A percentile compares a stretch with the other conserved stretches of the same genome.
Evolutionary conservation across 1,140 invertebrate species (phyloP).

Genomic region (Diabrotica undecimpunctata): DNA sequence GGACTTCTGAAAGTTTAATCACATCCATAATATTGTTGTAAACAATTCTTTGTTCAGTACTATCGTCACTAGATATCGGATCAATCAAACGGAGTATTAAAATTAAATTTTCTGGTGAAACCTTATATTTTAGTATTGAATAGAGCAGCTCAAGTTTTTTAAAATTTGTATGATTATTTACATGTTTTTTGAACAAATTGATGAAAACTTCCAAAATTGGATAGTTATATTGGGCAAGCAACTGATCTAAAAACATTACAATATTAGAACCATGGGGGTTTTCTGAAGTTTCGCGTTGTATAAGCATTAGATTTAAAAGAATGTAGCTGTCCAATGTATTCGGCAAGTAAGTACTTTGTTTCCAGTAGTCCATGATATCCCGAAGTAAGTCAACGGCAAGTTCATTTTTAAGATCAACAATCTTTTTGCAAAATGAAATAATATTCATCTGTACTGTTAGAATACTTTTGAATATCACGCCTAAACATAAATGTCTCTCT

Average conservation of each 20-base stretch:
- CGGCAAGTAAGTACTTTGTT: no score
- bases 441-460: background rate
- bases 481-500: background rate
- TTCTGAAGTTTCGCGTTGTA: background rate
- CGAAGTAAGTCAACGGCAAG: no score
- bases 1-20: background rate
- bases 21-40: background rate
- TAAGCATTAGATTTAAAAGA: background rate
- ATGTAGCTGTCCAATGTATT: background rate
- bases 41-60: background rate
- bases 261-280: background rate
- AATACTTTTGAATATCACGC: background rate
- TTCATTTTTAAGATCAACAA: no score
- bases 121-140: background rate
- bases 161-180: background rate
- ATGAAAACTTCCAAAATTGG: background rate
- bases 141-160: background rate
- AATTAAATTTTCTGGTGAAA: background rate
- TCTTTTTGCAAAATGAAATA: no score
- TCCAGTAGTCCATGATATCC: no score
- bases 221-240: background rate
- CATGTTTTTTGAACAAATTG: background rate
- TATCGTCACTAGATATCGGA: background rate
- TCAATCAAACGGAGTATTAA: background rate
- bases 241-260: background rate